These are phyloP conservation scores for Apotomis capreana DNA, from an alignment of 2,888 invertebrate species.

Conservation along the genomic window DNA sequence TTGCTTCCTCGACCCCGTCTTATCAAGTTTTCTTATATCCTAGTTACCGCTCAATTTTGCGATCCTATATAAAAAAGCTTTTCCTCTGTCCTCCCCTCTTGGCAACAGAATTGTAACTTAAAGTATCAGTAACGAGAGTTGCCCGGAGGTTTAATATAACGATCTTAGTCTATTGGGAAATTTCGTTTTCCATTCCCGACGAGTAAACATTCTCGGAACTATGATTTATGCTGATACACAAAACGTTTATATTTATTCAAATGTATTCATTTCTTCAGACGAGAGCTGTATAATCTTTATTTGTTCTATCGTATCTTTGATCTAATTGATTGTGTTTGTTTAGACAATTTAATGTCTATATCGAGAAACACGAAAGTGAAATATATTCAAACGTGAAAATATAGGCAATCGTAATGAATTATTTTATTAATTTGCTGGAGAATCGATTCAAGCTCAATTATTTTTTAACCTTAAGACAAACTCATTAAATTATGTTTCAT, in stretches of 20 bases:
- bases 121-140: conserved; percentile 62
- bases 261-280: conserved; percentile 2
- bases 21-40: conserved; percentile 79
- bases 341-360: not conserved
- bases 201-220: conserved; percentile 35
- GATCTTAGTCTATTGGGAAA: conserved; percentile 48
- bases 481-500: not conserved
- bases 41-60: conserved; percentile 79
- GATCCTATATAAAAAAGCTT: conserved; percentile 70
- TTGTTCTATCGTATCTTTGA: not conserved
- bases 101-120: conserved; percentile 63
- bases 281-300: not conserved
- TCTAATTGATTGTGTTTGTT: not conserved
- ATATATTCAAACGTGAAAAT: not conserved
- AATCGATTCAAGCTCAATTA: not conserved
- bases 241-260: conserved; percentile 28
- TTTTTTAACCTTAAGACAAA: not conserved
- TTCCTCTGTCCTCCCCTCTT: conserved; percentile 60
- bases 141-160: conserved; percentile 53
- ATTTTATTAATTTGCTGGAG: not conserved
- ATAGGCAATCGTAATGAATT: not conserved
- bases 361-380: not conserved
- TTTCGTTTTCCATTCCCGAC: conserved; percentile 42
- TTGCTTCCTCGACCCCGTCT: conserved; percentile 66
- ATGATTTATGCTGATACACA: conserved; percentile 31